Evolutionary conservation across 1,140 invertebrate genomes (phyloP).

Genomic region (Procambarus clarkii): DNA sequence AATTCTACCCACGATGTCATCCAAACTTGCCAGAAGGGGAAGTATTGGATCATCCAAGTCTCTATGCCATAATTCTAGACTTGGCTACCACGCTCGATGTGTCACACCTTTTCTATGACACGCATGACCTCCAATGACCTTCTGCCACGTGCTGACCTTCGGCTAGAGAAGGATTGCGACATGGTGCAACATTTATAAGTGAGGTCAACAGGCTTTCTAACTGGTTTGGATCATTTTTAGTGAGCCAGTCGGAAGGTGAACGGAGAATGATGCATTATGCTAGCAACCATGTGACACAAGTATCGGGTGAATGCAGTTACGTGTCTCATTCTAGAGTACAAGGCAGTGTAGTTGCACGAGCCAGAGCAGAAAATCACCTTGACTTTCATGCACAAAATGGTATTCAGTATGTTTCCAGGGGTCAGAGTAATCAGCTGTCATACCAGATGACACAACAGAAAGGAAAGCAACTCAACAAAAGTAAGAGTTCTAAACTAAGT

Average conservation of each 20-base stretch:
- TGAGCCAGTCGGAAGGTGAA: conserved; percentile 47
- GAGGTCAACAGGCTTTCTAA: conserved; percentile 52
- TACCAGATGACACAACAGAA: conserved; percentile 37
- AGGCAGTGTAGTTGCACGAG: conserved; percentile 52
- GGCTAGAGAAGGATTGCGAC: conserved; percentile 38
- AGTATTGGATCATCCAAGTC: conserved; percentile 89
- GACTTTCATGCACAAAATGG: conserved; percentile 56
- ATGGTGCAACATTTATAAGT: conserved; percentile 53
- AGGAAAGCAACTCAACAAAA: conserved; percentile 30
- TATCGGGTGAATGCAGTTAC: conserved; percentile 33
- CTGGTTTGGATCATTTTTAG: conserved; percentile 59
- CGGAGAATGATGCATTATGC: conserved; percentile 55
- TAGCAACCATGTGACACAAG: conserved; percentile 44
- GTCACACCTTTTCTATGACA: conserved; percentile 81
- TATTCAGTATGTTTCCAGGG: conserved; percentile 29
- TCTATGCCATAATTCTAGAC: conserved; percentile 89
- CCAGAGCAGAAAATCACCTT: conserved; percentile 29
- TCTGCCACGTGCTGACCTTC: conserved; percentile 75
- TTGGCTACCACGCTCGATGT: conserved; percentile 89
- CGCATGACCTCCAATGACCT: conserved; percentile 84
- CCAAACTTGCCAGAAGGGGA: conserved; percentile 91
- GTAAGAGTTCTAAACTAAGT: conserved; percentile 28
- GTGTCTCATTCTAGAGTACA: conserved; percentile 45
- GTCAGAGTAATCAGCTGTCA: conserved; percentile 26
- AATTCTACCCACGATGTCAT: conserved; percentile 89